phyloP scores from a whole-genome alignment of 2,113 vertebrate species.

The Petroica traversi region DNA sequence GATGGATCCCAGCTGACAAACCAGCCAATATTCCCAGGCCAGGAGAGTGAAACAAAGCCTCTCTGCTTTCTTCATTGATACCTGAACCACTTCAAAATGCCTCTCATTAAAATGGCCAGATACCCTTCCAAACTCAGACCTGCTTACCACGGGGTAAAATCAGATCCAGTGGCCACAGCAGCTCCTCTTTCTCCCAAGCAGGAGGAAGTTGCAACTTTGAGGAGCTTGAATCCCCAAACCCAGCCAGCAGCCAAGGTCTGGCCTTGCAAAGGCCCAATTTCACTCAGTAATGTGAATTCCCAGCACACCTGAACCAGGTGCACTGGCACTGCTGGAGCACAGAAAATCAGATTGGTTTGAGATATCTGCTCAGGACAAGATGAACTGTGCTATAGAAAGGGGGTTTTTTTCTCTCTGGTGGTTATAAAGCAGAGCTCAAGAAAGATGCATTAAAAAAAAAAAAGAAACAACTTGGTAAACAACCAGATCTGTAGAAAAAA shows the following conservation, averaged over 20 bases:
- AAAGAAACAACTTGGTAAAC: not conserved
- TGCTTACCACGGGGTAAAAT: rapidly evolving
- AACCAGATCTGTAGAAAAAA: not conserved
- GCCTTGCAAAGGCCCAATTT: not conserved
- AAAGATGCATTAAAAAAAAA: not conserved
- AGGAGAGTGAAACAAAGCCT: not conserved
- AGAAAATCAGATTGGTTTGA: not conserved
- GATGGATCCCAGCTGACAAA: not conserved
- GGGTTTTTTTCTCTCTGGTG: not conserved
- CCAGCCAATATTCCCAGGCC: not conserved
- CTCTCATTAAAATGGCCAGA: not conserved
- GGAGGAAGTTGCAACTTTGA: rapidly evolving
- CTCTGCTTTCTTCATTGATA: not conserved
- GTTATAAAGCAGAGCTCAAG: not conserved
- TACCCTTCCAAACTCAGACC: not conserved
- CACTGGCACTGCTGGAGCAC: not conserved
- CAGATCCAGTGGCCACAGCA: not conserved
- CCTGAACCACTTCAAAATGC: not conserved
- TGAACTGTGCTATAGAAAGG: not conserved
- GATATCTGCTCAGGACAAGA: not conserved
- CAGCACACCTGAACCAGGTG: not conserved
- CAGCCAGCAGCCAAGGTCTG: not conserved
- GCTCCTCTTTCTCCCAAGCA: not conserved
- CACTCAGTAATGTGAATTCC: not conserved
- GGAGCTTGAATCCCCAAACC: not conserved